Evolutionary conservation across 2,888 invertebrate genomes (phyloP), one percentile per base, ranked within the genome.

Genomic region (Incurvaria masculella): DNA sequence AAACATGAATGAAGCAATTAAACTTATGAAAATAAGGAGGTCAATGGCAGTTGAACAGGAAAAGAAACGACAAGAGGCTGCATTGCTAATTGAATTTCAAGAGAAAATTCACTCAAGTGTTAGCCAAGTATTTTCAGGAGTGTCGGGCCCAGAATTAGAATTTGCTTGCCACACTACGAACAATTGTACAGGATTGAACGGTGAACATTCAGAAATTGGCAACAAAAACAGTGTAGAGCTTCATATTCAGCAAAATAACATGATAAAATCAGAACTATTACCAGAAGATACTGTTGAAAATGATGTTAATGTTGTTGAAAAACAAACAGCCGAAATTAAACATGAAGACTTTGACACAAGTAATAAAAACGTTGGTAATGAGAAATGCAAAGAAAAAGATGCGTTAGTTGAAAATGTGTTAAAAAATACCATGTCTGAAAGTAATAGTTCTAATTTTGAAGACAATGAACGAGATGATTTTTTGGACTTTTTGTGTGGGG

Each of bases 1-100:
- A 1, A 87, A 87, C 62, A 75, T 86, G 41, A 78, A 80, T 55
- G 87, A 88, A 69, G 86, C 86, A 1, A 82, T 79, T 56, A 79
- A 79, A 55, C 65, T 86, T 46, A 85, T 85, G 79, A 86, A 85
- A 64, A 82, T 86, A 61, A 69, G 87, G 5, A 86, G 82, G 53
- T 81, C 83, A 54, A 64, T 87, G 51, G 82, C 84, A 26, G 83
- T 82, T 57, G 74, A 84, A 58, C 84, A 84, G 56, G 76, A 79
- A 47, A 69, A 76, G 57, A 74, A 76, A 68, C 79, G 79, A 45
- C 76, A 80, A 61, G 78, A 76, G 55, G 70, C 79, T 4, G 76
- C 75, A 0, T 60, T 78, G 40, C 63, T 76, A 47, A 56, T 79
- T 20, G 79, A 80, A 53, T 79, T 78, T 48, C 76, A 79, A 56